A percentile compares a stretch with the other conserved stretches of the same genome.
Conservation (phyloP, 2,888 invertebrate species). For the Drosophila rellima region DNA sequence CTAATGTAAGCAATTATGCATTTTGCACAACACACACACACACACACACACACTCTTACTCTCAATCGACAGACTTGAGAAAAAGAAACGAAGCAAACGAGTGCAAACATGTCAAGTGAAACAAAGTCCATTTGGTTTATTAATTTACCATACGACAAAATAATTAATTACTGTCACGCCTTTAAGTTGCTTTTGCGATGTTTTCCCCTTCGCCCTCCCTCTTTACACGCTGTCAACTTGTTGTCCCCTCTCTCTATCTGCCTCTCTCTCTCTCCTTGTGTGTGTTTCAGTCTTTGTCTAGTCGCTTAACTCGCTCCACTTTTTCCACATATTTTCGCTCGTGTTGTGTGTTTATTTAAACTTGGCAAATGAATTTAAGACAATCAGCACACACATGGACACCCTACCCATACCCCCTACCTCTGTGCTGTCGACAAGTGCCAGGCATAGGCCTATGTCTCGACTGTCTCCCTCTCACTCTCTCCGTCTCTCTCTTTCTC, state of each 20-base stretch:
- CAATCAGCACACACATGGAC: slow-evolving; percentile 80
- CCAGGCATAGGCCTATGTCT: slow-evolving; percentile 53
- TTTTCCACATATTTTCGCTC: slow-evolving; percentile 71
- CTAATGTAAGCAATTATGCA: slow-evolving; percentile 80
- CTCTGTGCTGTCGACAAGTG: slow-evolving; percentile 66
- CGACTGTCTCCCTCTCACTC: slow-evolving; percentile 4
- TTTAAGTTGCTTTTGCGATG: slow-evolving; percentile 79
- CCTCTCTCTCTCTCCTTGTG: background rate
- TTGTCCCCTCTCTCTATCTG: background rate
- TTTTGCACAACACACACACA: slow-evolving; percentile 53
- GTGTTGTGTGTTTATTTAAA: slow-evolving; percentile 78
- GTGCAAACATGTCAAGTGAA: slow-evolving; percentile 81
- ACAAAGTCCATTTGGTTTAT: slow-evolving; percentile 82
- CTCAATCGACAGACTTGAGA: slow-evolving; percentile 7
- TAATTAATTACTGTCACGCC: slow-evolving; percentile 86
- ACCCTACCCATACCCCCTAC: slow-evolving; percentile 30
- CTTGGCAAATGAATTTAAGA: slow-evolving; percentile 84
- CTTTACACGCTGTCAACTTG: slow-evolving; percentile 22
- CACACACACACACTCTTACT: slow-evolving; percentile 14
- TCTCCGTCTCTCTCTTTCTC: background rate
- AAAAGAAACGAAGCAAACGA: slow-evolving; percentile 47
- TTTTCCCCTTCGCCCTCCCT: slow-evolving; percentile 2
- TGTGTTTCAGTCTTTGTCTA: slow-evolving; percentile 57
- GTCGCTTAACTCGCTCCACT: slow-evolving; percentile 76
- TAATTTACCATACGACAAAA: slow-evolving; percentile 83